Percentiles rank a stretch among this genome's conserved stretches.
These are phyloP conservation scores for Brachionus rotundiformis DNA, from an alignment of 1,140 invertebrate genomes.

Conservation along the genomic window DNA sequence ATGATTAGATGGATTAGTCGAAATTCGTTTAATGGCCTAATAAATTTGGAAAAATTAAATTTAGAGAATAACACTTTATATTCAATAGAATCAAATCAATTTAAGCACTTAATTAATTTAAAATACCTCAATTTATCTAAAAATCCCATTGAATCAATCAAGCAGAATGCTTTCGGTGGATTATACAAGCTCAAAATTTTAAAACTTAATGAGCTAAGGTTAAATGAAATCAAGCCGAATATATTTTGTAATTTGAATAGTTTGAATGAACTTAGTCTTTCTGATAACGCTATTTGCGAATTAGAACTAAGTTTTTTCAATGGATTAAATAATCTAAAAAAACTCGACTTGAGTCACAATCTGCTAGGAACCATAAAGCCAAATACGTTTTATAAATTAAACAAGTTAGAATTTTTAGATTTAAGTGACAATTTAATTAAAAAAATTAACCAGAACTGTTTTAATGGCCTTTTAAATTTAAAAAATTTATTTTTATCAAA, in stretches of 20 bases:
- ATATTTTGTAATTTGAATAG: neutral
- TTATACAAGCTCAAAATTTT: neutral
- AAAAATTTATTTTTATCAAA: neutral
- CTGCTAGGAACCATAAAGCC: neutral
- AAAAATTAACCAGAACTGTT: constrained; percentile 22
- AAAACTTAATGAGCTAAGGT: neutral
- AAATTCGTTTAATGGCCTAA: constrained; percentile 11
- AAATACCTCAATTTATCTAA: constrained; percentile 13
- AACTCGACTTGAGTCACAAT: neutral
- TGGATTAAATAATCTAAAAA: neutral
- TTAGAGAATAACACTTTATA: constrained; percentile 17
- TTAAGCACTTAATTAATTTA: constrained; percentile 23
- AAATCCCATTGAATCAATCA: constrained; percentile 5
- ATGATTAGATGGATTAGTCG: constrained; percentile 38
- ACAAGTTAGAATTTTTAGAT: neutral
- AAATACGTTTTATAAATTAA: constrained; percentile 8
- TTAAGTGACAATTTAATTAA: constrained; percentile 6
- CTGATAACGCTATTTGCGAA: neutral
- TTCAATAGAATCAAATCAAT: constrained; percentile 34
- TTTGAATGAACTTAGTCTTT: neutral
- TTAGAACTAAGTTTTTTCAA: neutral
- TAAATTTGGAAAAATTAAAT: constrained; percentile 33
- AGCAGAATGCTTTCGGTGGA: constrained; percentile 1
- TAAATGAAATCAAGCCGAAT: neutral
- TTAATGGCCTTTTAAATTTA: neutral